Evolutionary conservation across 1,140 invertebrate species (phyloP), one percentile per base, ranked within the genome.

Genomic region (Drosophila mayri): DNA sequence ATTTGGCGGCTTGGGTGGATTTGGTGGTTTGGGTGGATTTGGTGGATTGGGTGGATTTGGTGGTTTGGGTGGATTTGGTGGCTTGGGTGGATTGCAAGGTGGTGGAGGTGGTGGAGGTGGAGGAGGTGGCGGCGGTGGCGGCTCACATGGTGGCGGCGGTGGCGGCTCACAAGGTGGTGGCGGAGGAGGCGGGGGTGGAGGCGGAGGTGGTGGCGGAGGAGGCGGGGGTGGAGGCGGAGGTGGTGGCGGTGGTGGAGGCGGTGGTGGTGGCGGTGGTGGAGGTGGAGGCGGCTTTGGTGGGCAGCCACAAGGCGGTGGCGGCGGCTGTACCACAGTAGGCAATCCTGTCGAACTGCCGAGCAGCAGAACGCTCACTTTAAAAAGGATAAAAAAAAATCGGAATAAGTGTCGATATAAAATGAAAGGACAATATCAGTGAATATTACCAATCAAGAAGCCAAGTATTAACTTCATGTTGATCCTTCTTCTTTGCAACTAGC

Each of bases 381-480:
- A 35, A n/a, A 32, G 2, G 12, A 44, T 1, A 4, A 30, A 7
- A 38, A 55, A 38, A 2, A 22, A 20, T 55, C 35, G 14, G 5
- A 49, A 18, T 37, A 4, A 10, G 12, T n/a, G 4, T n/a, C 32
- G 8, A 35, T 40, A 20, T 4, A 28, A 16, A 0, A 11, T 10
- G 1, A 9, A 25, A 25, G 20, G 16, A 49, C 47, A 47, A 16
- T 3, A 52, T 7, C 20, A 14, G 8, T 4, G 52, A 16, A 25
- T 38, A 55, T 67, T 74, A 74, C 72, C 67, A 32, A 71, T 68
- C 18, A 37, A 54, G 22, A 73, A 6, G 14, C 47, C 22, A 41
- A 63, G 16, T 14, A 12, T 16, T 1, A 73, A 25, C 41, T 49
- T 73, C 72, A 75, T 75, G 18, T 20, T 73, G 60, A 40, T 16